Percentiles rank a stretch among this genome's conserved stretches.
Evolutionary conservation across 2,888 invertebrate genomes (phyloP).

Genomic region (Clivina fossor): DNA sequence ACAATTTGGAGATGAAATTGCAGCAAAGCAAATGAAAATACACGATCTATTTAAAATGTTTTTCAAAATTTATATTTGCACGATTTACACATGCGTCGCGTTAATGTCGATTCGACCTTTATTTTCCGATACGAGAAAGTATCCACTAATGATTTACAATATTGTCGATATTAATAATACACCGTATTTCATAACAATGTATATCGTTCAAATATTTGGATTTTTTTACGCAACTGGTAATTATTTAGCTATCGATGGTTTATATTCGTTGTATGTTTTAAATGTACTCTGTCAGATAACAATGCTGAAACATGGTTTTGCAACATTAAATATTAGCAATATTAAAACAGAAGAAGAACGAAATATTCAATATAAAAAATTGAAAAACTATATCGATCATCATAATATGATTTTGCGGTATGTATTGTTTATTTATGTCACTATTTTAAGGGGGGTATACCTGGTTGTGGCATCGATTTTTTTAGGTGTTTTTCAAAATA

Average conservation of each 20-base stretch:
- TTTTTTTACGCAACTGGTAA: conserved; percentile 13
- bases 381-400: conserved; percentile 26
- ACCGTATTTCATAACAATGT: conserved; percentile 2
- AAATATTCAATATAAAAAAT: conserved; percentile 3
- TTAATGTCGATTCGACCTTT: conserved; percentile 10
- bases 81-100: conserved; percentile 9
- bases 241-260: conserved; percentile 15
- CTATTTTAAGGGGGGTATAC: neutral
- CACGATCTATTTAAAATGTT: conserved; percentile 12
- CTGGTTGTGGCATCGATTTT: neutral
- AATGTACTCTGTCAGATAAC: conserved; percentile 21
- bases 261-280: conserved; percentile 15
- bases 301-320: conserved; percentile 20
- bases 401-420: conserved; percentile 26
- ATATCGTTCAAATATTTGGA: conserved; percentile 8
- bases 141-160: conserved; percentile 23
- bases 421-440: neutral
- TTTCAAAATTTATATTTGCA: conserved; percentile 13
- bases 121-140: conserved; percentile 5
- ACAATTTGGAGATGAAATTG: conserved; percentile 12
- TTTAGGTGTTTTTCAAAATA: neutral
- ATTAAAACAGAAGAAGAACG: conserved; percentile 13
- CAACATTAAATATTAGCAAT: conserved; percentile 5
- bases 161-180: conserved; percentile 18
- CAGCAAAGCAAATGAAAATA: conserved; percentile 12